Base-by-base conservation (phyloP, 2,113 vertebrate species). In the Oxygymnocypris stewartii region DNA sequence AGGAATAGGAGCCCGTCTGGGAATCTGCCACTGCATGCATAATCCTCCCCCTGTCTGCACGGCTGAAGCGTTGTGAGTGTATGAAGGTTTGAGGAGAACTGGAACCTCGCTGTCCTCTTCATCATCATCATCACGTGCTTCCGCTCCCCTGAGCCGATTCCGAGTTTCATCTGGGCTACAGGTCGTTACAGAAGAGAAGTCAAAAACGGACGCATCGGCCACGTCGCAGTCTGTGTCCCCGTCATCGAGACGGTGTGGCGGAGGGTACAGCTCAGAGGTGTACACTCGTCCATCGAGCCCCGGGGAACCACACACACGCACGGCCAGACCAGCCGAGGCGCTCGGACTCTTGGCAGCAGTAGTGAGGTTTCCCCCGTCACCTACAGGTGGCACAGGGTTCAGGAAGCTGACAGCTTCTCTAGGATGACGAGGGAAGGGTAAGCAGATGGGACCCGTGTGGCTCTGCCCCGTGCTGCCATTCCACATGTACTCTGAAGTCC, bases 121-220 rank as follows among this genome's bases (percentile, higher is more conserved):
- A 4, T 93, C 93, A 0, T 88, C 88, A 6, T 90, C 90, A 11
- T 90, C 89, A 1, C 47, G 75, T 23, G 54, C 75, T 11, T 88
- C 88, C 0, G 87, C 92, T 31, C 89, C 74, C 67, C 61, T 85
- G n/a, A 54, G 67, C 77, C 51, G 82, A 4, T 91, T 92, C 67
- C 94, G 89, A 40, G 94, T 94, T 71, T 92, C 91, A 2, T 95
- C 94, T 0, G 94, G 94, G 88, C 94, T 94, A 90, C 94, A 93
- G 25, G 94, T 93, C 25, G 94, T 94, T 65, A 94, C 94, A 0
- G 95, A 95, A 69, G 94, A 95, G 90, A 94, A 95, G 87, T 95
- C 94, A 8, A 95, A 95, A 51, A 93, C 91, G 0, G 94, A 95
- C 28, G 93, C 92, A 86, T 96, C 94, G 0, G 92, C 86, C 13